Conservation (phyloP, 1,140 invertebrate genomes). For the Micrasema minimum region DNA sequence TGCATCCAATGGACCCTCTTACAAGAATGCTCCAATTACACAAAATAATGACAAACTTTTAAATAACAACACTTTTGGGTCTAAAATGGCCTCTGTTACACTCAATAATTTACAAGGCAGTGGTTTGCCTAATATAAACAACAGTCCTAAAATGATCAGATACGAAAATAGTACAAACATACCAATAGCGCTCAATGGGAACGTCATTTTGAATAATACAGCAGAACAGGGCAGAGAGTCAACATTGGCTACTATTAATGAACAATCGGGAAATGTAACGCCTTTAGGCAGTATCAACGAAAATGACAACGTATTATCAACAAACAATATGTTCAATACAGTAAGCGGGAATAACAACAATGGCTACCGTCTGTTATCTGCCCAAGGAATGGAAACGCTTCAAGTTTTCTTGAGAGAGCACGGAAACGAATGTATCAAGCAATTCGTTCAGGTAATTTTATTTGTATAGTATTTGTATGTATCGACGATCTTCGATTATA, state of each 20-base stretch:
- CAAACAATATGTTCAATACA: conserved; percentile 52
- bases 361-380: conserved; percentile 68
- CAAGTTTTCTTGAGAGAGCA: conserved; percentile 70
- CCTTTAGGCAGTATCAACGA: conserved; percentile 56
- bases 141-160: conserved; percentile 16
- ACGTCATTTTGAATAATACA: conserved; percentile 8
- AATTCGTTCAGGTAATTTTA: conserved; percentile 71
- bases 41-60: conserved; percentile 17
- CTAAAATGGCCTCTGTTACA: not conserved
- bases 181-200: not conserved
- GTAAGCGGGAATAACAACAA: conserved; percentile 61
- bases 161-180: not conserved
- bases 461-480: not conserved
- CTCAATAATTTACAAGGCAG: not conserved
- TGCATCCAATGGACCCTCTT: conserved; percentile 18
- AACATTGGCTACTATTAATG: not conserved
- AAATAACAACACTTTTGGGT: conserved; percentile 12
- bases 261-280: conserved; percentile 52
- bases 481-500: too few relatives aligned
- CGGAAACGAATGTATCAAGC: conserved; percentile 71
- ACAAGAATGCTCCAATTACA: not conserved
- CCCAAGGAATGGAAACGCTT: conserved; percentile 68
- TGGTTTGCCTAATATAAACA: not conserved
- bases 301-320: conserved; percentile 57
- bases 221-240: not conserved